Evolutionary conservation across 2,113 vertebrate species (phyloP).

Genomic region (Leptocoma aspasia): DNA sequence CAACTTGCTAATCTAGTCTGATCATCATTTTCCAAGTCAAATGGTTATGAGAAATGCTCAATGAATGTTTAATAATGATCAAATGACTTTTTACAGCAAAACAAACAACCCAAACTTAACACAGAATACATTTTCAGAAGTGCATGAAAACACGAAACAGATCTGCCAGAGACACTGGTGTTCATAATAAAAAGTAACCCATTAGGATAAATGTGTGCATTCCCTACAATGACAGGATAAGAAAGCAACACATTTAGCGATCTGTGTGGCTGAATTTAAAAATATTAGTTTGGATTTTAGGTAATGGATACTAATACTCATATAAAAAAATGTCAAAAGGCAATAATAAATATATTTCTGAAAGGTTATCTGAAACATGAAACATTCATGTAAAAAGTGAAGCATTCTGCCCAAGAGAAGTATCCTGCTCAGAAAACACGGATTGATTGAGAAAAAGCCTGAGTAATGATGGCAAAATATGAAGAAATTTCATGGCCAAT

Average conservation of each 20-base stretch:
- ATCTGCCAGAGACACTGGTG: neutral
- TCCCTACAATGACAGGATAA: neutral
- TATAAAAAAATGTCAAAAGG: neutral
- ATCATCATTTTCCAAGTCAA: neutral
- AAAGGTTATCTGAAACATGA: neutral
- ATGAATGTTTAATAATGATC: slow-evolving; percentile 1
- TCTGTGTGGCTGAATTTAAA: neutral
- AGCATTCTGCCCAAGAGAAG: neutral
- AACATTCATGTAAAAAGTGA: neutral
- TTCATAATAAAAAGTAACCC: neutral
- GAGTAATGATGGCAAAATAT: neutral
- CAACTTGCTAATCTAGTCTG: neutral
- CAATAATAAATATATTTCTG: neutral
- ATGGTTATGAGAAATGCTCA: neutral
- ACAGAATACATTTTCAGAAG: neutral
- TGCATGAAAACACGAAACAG: neutral
- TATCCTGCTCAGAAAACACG: neutral
- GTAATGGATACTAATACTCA: neutral
- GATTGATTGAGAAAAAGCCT: accelerated
- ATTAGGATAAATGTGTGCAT: neutral
- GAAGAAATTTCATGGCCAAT: neutral
- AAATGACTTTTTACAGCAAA: neutral
- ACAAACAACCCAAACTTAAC: neutral
- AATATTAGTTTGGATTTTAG: neutral
- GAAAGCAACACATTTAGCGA: neutral